These are phyloP conservation scores for Strigops habroptila DNA, from an alignment of 2,113 vertebrate species.

Conservation along the genomic window DNA sequence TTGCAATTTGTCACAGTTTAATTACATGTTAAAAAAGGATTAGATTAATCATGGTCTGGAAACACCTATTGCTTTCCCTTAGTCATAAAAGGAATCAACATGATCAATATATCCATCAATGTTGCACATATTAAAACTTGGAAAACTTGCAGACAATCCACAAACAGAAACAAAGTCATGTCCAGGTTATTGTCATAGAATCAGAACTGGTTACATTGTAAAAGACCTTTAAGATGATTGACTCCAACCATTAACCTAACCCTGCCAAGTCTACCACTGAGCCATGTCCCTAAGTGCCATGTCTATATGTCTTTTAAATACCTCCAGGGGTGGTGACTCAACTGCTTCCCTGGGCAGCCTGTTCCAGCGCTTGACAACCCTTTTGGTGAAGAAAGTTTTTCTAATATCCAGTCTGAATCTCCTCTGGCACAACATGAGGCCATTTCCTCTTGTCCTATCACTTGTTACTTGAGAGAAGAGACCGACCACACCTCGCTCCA, in stretches of 20 bases:
- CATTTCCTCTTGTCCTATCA: neutral
- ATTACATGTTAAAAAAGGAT: neutral
- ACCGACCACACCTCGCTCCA: neutral
- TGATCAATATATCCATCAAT: rapidly evolving
- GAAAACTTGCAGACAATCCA: neutral
- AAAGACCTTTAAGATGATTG: neutral
- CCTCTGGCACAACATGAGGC: too few relatives aligned
- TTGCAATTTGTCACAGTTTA: neutral
- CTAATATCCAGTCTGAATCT: neutral
- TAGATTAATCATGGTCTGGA: neutral
- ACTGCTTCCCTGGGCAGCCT: too few relatives aligned
- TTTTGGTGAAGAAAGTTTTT: neutral
- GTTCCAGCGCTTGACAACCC: neutral
- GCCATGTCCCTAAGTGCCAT: too few relatives aligned
- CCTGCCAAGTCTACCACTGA: neutral
- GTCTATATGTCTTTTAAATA: neutral
- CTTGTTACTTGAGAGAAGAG: neutral
- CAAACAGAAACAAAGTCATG: neutral
- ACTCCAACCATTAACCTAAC: neutral
- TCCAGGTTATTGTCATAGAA: neutral
- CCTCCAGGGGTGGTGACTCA: neutral
- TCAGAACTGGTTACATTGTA: neutral
- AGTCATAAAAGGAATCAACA: neutral
- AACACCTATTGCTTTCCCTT: neutral
- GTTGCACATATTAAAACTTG: neutral